These are phyloP conservation scores for Sarcophaga caerulescens DNA, from an alignment of 2,888 invertebrate genomes.

Conservation along the genomic window DNA sequence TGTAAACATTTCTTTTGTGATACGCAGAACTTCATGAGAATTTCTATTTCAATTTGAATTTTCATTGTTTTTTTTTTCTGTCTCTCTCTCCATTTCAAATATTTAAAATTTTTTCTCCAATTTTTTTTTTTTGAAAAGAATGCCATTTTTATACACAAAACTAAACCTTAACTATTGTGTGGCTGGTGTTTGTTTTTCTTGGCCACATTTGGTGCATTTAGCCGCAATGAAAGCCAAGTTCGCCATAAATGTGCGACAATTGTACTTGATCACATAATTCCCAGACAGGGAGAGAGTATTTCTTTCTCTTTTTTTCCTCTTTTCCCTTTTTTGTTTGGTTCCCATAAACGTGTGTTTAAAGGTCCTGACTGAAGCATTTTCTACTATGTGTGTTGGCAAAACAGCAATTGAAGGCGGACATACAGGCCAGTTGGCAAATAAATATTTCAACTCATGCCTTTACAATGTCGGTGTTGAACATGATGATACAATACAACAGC, in stretches of 20 bases:
- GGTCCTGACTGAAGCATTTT: neutral
- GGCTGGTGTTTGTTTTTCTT: constrained; percentile 45
- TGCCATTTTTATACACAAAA: neutral
- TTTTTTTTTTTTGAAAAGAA: constrained; percentile 26
- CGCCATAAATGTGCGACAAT: constrained; percentile 72
- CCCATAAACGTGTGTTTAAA: constrained; percentile 17
- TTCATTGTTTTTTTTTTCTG: neutral
- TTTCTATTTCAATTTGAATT: neutral
- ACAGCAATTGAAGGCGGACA: constrained; percentile 1
- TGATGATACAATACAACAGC: constrained; percentile 49
- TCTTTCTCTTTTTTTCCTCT: neutral
- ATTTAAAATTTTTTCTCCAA: constrained; percentile 55
- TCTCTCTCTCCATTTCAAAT: neutral
- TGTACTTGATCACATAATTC: constrained; percentile 74
- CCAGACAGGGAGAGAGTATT: constrained; percentile 72
- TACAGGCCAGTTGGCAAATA: constrained; percentile 44
- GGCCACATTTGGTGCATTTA: constrained; percentile 71
- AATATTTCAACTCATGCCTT: constrained; percentile 43
- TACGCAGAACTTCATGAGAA: neutral
- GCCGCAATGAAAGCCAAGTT: constrained; percentile 70
- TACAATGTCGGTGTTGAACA: neutral
- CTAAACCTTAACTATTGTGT: constrained; percentile 41
- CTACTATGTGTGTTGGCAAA: neutral
- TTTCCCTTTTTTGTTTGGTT: neutral
- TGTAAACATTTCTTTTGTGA: neutral